A percentile compares a stretch with the other conserved stretches of the same genome.
These are phyloP conservation scores for Glareola pratincola DNA, from an alignment of 2,113 vertebrate genomes.

Conservation along the genomic window DNA sequence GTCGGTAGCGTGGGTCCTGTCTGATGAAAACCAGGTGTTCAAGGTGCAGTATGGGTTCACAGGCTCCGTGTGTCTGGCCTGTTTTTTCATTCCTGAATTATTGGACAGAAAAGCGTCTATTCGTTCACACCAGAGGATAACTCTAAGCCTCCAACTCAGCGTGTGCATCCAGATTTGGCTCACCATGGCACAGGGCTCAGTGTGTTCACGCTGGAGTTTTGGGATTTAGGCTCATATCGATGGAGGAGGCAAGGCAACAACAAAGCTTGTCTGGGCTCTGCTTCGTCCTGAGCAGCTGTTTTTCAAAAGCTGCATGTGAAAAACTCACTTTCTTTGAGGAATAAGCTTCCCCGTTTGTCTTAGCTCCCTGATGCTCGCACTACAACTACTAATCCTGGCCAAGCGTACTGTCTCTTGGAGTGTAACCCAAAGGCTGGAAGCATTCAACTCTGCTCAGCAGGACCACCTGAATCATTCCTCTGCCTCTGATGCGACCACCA, in stretches of 20 bases:
- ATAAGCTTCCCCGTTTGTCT: neutral
- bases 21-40: neutral
- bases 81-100: neutral
- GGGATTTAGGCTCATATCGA: neutral
- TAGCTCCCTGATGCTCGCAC: neutral
- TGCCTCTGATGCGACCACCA: neutral
- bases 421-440: neutral
- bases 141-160: neutral
- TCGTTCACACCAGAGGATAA: neutral
- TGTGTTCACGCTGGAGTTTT: neutral
- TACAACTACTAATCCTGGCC: neutral
- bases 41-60: neutral
- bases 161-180: neutral
- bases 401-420: neutral
- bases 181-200: accelerated
- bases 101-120: neutral
- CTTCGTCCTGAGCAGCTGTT: neutral
- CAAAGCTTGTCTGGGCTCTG: neutral
- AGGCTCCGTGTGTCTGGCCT: neutral
- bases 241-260: neutral
- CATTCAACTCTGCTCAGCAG: neutral
- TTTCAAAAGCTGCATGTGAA: neutral
- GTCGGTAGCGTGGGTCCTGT: neutral
- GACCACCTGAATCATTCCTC: neutral
- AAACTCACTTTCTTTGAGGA: neutral